Conservation (phyloP, 2,797 vertebrate genomes). For the Cuculus canorus region DNA sequence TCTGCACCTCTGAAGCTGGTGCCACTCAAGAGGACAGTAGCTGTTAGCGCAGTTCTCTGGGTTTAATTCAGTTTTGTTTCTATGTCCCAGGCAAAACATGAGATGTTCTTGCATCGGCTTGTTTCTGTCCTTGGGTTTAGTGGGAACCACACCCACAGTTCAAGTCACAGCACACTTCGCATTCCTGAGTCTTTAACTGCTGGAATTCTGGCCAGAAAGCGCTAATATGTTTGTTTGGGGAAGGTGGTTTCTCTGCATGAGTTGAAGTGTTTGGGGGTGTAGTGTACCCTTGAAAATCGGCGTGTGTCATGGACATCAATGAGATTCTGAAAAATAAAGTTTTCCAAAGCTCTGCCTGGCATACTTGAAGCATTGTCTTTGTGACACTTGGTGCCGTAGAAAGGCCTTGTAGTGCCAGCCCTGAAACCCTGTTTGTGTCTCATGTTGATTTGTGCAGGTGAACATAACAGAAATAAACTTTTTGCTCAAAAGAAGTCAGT, state of each 20-base stretch:
- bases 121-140: not conserved
- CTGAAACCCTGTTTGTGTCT: not conserved
- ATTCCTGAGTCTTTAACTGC: not conserved
- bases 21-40: not conserved
- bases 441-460: not conserved
- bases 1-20: not conserved
- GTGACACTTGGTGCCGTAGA: not conserved
- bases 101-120: slow-evolving; percentile 2
- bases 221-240: not conserved
- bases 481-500: not conserved
- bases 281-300: not conserved
- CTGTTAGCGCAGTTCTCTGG: not conserved
- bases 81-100: not conserved
- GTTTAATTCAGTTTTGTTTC: not conserved
- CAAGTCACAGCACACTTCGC: not conserved
- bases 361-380: not conserved
- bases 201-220: not conserved
- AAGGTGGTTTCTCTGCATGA: not conserved
- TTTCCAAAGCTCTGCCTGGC: not conserved
- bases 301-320: not conserved
- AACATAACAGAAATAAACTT: not conserved
- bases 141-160: slow-evolving; percentile 11
- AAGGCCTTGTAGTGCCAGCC: not conserved
- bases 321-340: not conserved
- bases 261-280: not conserved